phyloP scores from a whole-genome alignment of 2,797 vertebrate species.

The Bradypus variegatus region DNA sequence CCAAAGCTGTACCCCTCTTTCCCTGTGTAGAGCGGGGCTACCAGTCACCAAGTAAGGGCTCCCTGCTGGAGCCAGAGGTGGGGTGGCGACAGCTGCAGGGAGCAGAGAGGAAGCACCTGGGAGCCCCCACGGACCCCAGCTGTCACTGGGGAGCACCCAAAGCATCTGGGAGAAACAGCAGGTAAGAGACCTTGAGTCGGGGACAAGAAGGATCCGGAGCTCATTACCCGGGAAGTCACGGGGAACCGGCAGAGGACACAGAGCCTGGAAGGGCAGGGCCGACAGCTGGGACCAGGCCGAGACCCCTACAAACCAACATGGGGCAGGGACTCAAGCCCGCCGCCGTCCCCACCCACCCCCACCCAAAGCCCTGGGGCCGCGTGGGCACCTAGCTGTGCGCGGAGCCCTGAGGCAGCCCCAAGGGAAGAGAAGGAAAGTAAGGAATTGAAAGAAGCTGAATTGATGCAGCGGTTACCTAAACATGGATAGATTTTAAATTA shows the following conservation, averaged over 20 bases:
- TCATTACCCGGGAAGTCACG: rapidly evolving
- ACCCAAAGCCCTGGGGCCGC: background rate
- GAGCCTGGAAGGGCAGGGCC: background rate
- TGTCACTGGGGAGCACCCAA: no score
- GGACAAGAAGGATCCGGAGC: background rate
- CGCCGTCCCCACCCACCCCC: rapidly evolving
- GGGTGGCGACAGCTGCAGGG: background rate
- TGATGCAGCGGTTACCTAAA: background rate
- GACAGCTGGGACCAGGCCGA: background rate
- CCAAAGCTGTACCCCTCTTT: background rate
- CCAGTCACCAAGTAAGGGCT: background rate
- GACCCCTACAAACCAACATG: background rate
- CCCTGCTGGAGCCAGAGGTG: background rate
- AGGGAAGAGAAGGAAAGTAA: background rate
- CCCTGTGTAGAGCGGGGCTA: background rate
- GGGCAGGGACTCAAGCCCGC: rapidly evolving
- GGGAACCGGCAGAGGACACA: background rate
- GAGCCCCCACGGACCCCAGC: no score
- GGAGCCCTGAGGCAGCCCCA: background rate
- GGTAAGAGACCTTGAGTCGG: background rate
- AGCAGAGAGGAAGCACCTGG: background rate
- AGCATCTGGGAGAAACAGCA: background rate
- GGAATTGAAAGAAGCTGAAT: background rate
- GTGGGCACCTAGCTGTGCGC: background rate
- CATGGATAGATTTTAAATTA: background rate